Evolutionary conservation across 2,888 invertebrate genomes (phyloP), one percentile per base, ranked within the genome.

Genomic region (Endotricha flammealis): DNA sequence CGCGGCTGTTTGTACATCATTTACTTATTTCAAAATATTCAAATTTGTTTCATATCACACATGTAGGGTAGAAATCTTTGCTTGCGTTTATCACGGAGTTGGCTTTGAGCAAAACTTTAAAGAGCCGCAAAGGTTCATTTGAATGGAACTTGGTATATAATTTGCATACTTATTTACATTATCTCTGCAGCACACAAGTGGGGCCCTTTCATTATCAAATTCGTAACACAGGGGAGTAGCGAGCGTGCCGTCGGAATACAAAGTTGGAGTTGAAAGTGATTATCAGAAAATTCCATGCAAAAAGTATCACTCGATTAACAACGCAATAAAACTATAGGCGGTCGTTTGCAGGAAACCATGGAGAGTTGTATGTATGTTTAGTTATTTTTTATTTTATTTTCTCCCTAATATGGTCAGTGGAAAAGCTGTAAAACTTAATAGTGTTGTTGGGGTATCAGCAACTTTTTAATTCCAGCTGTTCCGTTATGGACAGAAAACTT

Each of bases 91-190:
- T 66, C 64, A 53, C 59, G 48, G 62, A 69, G 67, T 70, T 68
- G 52, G 66, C 72, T 77, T 71, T 67, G 71, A 71, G 62, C 61
- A 62, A 75, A 81, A 78, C 75, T 81, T 79, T 74, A 76, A 75
- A 77, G 76, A 77, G 71, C 69, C 70, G 67, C 77, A 78, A 76
- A 78, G 78, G 78, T 80, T 82, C 78, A 82, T 83, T 81, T 81
- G 75, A 80, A 80, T 79, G 71, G 68, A 79, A 81, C 74, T 82
- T 73, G 67, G 75, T 70, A 71, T 76, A 71, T 73, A 77, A 86
- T 85, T 86, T 83, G 83, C 85, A 83, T 86, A 81, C 79, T 76
- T 86, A 85, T 86, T 86, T 85, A 81, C 83, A 86, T 85, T 85
- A 86, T 85, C 85, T 85, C 69, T 79, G 83, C 80, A 78, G 69